phyloP scores from a whole-genome alignment of 2,113 vertebrate species.

The Tamias sibiricus region DNA sequence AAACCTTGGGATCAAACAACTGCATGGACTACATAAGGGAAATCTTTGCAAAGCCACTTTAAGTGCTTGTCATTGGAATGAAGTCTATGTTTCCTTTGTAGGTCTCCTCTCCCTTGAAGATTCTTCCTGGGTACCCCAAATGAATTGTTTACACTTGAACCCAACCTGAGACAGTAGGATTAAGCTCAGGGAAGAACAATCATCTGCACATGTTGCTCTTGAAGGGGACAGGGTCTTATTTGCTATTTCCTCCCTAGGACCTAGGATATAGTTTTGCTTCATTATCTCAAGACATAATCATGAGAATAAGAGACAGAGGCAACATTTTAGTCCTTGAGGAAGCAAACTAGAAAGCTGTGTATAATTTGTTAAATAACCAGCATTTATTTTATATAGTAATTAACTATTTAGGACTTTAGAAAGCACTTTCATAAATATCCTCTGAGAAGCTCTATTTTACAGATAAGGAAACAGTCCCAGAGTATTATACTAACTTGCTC shows the following conservation, averaged over 20 bases:
- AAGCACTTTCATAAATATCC: background rate
- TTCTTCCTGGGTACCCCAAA: background rate
- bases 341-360: background rate
- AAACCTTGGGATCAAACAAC: background rate
- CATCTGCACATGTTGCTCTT: background rate
- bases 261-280: background rate
- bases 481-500: background rate
- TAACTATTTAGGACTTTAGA: background rate
- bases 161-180: background rate
- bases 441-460: background rate
- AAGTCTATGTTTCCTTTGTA: background rate
- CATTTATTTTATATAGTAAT: background rate
- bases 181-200: background rate
- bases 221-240: background rate
- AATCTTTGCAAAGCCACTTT: background rate
- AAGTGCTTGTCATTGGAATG: background rate
- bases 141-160: background rate
- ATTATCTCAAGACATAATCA: background rate
- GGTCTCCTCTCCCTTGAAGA: background rate
- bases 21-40: background rate
- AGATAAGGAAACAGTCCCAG: background rate
- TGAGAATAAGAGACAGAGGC: background rate
- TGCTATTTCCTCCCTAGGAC: background rate
- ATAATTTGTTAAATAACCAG: background rate
- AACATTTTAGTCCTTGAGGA: background rate